A percentile compares a stretch with the other conserved stretches of the same genome.
Conservation (phyloP, 1,140 invertebrate genomes). For the Cydia strobilella region DNA sequence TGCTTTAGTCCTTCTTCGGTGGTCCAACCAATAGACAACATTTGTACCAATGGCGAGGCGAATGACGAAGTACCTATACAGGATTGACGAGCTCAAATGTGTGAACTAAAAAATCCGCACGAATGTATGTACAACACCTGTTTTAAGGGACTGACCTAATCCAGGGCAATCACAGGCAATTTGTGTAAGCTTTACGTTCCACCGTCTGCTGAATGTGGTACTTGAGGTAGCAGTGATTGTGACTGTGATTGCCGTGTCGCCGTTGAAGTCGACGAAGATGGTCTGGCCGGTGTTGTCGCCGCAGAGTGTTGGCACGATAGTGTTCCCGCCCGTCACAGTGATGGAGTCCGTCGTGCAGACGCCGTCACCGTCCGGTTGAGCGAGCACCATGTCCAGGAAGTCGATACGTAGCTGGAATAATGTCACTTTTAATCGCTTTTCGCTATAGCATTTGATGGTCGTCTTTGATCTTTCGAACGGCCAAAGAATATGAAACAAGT, state of each 20-base stretch:
- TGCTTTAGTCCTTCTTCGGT: too few species aligned
- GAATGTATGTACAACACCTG: too few species aligned
- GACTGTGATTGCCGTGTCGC: slow-evolving; percentile 84
- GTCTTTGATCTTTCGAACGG: too few species aligned
- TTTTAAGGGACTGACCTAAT: slow-evolving; percentile 77
- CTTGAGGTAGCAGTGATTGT: slow-evolving; percentile 83
- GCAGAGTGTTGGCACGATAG: slow-evolving; percentile 85
- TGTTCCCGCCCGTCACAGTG: slow-evolving; percentile 84
- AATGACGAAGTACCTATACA: too few species aligned
- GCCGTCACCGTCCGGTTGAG: slow-evolving; percentile 87
- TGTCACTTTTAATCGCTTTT: not conserved
- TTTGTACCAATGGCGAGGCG: too few species aligned
- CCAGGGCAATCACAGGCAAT: slow-evolving; percentile 85
- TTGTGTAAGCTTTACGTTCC: slow-evolving; percentile 89
- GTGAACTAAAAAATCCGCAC: too few species aligned
- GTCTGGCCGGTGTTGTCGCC: slow-evolving; percentile 91
- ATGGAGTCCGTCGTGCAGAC: slow-evolving; percentile 86
- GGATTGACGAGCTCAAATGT: too few species aligned
- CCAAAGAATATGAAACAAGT: too few species aligned
- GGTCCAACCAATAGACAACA: too few species aligned
- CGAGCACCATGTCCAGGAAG: slow-evolving; percentile 86
- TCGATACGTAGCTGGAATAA: slow-evolving; percentile 85
- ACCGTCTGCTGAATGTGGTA: slow-evolving; percentile 83
- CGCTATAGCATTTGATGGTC: not conserved
- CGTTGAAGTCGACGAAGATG: slow-evolving; percentile 89